These are phyloP conservation scores for Zingel zingel DNA, from an alignment of 2,113 vertebrate species.

Conservation along the genomic window DNA sequence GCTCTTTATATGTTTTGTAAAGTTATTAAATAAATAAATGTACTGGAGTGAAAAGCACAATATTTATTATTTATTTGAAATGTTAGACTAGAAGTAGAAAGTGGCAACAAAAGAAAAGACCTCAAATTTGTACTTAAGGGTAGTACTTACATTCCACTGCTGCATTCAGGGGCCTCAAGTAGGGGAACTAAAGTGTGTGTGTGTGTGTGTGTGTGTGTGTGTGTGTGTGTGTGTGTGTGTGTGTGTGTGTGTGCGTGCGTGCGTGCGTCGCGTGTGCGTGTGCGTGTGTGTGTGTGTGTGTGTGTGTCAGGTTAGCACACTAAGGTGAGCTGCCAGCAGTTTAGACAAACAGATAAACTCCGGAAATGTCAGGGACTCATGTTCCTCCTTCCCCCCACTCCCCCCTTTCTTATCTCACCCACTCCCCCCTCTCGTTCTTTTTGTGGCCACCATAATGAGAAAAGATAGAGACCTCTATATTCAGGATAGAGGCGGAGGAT, in stretches of 20 bases:
- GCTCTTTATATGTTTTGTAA: neutral
- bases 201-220: too few relatives aligned
- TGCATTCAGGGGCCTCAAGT: slow-evolving; percentile 8
- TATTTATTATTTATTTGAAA: neutral
- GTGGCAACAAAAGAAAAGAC: neutral
- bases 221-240: too few relatives aligned
- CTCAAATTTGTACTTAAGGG: neutral
- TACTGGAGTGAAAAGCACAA: neutral
- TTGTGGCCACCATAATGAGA: neutral
- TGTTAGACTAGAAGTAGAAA: neutral
- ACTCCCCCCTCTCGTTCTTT: neutral
- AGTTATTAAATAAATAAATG: neutral
- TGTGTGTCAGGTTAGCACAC: slow-evolving; percentile 1
- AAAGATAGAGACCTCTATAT: neutral
- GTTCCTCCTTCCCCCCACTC: neutral
- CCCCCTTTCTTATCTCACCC: neutral
- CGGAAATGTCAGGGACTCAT: slow-evolving; percentile 17
- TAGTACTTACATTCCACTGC: neutral
- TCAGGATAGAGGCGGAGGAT: neutral
- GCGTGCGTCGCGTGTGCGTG: neutral
- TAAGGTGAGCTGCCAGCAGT: slow-evolving; percentile 29
- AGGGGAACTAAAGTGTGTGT: neutral
- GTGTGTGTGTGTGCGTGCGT: too few relatives aligned
- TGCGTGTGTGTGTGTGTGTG: neutral
- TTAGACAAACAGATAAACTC: slow-evolving; percentile 54